Conservation (phyloP, 2,797 vertebrate species). For the Sebastes variabilis region DNA sequence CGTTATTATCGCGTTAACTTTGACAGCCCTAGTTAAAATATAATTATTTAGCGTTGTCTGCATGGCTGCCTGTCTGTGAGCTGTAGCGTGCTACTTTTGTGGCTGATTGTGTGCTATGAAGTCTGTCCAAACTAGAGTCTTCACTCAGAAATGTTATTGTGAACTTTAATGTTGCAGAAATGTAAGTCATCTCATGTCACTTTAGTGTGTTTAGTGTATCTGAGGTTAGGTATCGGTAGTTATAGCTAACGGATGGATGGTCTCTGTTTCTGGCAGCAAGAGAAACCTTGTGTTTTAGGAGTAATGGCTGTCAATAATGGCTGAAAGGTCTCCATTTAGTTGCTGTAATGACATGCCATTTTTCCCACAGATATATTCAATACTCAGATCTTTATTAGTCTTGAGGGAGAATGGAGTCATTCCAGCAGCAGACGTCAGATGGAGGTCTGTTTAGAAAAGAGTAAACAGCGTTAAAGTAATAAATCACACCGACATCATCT, state of each 20-base stretch:
- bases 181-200: background rate
- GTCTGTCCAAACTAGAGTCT: background rate
- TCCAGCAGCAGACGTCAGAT: background rate
- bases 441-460: background rate
- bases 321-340: background rate
- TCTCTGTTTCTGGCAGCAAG: background rate
- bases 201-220: no score
- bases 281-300: background rate
- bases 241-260: background rate
- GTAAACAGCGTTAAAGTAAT: background rate
- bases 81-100: no score
- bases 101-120: no score
- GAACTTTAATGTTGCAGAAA: background rate
- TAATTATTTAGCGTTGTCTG: background rate
- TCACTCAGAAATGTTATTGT: background rate
- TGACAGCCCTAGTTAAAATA: no score
- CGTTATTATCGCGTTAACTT: no score
- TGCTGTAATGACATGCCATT: background rate
- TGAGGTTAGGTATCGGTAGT: no score
- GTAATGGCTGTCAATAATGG: background rate
- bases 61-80: background rate
- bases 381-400: background rate
- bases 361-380: background rate
- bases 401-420: background rate
- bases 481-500: background rate